These are phyloP conservation scores for Pan paniscus DNA, from an alignment of 2,113 vertebrate genomes.

Conservation along the genomic window DNA sequence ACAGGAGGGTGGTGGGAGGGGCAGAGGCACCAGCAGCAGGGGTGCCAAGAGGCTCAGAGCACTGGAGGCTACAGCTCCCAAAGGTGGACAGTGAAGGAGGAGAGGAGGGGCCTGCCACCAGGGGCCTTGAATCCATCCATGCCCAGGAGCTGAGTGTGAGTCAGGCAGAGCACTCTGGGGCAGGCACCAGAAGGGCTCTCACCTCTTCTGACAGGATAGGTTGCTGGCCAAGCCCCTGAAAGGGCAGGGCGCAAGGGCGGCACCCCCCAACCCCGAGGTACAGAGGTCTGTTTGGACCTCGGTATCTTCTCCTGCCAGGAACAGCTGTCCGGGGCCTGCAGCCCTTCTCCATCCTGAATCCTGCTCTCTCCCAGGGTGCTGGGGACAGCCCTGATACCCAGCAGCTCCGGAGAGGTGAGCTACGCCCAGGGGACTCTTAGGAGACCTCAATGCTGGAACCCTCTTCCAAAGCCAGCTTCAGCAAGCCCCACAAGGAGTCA, in stretches of 20 bases:
- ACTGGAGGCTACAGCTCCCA: not conserved
- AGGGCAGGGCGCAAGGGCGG: accelerated
- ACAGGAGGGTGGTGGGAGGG: not conserved
- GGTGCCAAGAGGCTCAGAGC: not conserved
- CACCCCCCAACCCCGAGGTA: not conserved
- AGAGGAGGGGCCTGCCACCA: accelerated
- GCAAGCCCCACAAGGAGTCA: not conserved
- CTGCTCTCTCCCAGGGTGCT: not conserved
- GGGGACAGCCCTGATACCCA: accelerated
- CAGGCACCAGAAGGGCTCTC: too few species aligned
- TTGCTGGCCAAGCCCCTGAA: accelerated
- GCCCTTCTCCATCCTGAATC: not conserved
- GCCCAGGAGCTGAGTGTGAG: accelerated
- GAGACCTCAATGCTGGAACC: accelerated
- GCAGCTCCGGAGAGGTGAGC: not conserved
- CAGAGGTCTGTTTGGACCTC: not conserved
- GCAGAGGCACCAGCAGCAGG: not conserved
- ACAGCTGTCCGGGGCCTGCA: accelerated
- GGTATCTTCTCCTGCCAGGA: not conserved
- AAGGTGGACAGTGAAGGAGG: too few species aligned
- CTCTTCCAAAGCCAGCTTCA: accelerated
- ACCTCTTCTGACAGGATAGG: accelerated
- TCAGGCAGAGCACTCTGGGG: not conserved
- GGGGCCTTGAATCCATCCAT: not conserved
- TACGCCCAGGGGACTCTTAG: accelerated